Evolutionary conservation across 2,113 vertebrate species (phyloP).

Genomic region (Psammodynastes pulverulentus): DNA sequence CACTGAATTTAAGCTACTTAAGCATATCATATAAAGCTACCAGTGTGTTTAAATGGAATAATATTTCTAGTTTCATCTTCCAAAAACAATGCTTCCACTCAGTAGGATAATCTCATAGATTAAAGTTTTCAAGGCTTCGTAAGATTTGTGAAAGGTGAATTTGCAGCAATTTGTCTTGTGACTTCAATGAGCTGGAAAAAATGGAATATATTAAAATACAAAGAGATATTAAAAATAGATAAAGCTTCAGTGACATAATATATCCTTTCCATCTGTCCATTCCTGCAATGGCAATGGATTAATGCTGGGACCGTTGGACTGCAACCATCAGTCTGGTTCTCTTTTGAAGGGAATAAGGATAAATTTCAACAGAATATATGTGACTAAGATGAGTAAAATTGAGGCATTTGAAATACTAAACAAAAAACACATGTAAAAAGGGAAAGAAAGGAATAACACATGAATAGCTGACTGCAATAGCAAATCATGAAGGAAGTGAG

Average conservation of each 20-base stretch:
- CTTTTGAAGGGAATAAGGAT: background rate
- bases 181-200: background rate
- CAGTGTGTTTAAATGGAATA: background rate
- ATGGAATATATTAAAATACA: background rate
- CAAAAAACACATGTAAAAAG: background rate
- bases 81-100: background rate
- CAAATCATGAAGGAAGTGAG: background rate
- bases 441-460: background rate
- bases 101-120: background rate
- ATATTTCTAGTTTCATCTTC: background rate
- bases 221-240: background rate
- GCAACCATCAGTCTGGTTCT: background rate
- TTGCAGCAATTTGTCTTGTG: background rate
- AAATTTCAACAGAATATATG: slow-evolving; percentile 7
- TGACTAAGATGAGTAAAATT: background rate
- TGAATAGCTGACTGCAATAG: background rate
- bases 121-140: background rate
- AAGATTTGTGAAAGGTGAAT: background rate
- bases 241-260: background rate
- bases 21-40: background rate
- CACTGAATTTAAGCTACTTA: background rate
- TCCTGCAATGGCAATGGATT: background rate
- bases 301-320: background rate
- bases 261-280: background rate
- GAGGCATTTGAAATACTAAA: background rate